phyloP scores from a whole-genome alignment of 2,888 invertebrate genomes.

The Papilio protenor region DNA sequence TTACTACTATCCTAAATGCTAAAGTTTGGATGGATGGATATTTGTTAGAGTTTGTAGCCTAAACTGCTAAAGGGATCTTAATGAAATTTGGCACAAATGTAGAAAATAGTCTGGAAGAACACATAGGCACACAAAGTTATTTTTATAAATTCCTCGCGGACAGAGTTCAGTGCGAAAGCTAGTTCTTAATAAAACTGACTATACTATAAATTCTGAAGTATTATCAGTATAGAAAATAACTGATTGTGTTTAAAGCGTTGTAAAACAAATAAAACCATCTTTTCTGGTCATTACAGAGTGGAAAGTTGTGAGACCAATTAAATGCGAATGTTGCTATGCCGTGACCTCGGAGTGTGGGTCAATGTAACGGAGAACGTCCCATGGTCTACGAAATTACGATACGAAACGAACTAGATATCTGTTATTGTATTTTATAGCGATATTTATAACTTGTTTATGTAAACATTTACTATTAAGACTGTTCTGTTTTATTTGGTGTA shows the following conservation, averaged over 20 bases:
- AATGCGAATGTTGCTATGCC: background rate
- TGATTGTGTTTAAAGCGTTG: background rate
- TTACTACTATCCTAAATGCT: background rate
- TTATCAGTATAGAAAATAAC: background rate
- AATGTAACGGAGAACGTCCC: conserved; percentile 27
- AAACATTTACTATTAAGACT: too few relatives aligned
- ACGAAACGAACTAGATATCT: background rate
- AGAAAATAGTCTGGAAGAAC: too few relatives aligned
- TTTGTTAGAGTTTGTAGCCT: too few relatives aligned
- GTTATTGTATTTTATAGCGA: background rate
- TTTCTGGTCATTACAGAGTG: background rate
- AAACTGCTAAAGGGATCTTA: too few relatives aligned
- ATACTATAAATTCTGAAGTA: background rate
- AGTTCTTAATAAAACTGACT: background rate
- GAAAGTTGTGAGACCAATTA: background rate
- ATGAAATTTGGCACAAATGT: too few relatives aligned
- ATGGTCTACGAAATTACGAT: background rate
- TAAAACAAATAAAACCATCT: background rate
- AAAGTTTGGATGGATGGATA: too few relatives aligned
- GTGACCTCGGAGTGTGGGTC: conserved; percentile 28
- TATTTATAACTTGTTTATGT: background rate
- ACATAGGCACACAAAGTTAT: too few relatives aligned
- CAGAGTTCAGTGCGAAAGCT: too few relatives aligned
- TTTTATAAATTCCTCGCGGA: too few relatives aligned
- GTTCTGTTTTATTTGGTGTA: too few relatives aligned